These are phyloP conservation scores for Sinocyclocheilus maitianheensis DNA, from an alignment of 2,113 vertebrate species.

Conservation along the genomic window DNA sequence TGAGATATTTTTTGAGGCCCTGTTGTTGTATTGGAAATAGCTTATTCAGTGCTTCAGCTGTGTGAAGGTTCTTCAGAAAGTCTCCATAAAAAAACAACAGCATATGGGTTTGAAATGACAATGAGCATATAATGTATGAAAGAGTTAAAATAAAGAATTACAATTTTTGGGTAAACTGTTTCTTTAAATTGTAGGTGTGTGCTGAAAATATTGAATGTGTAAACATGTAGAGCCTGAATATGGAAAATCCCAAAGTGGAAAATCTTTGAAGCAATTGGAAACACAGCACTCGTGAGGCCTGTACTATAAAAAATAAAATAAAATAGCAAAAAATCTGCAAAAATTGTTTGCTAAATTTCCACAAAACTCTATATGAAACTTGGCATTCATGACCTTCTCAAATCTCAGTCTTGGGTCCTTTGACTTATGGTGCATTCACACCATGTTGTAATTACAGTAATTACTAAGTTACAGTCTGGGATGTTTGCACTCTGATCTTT, in stretches of 20 bases:
- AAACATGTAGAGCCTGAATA: no score
- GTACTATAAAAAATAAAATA: constrained; percentile 10
- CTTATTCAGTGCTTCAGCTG: no score
- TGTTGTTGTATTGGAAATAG: not conserved
- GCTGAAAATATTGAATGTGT: not conserved
- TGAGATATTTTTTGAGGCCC: not conserved
- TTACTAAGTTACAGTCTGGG: not conserved
- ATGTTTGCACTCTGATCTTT: not conserved
- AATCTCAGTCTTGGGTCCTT: not conserved
- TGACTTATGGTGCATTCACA: not conserved
- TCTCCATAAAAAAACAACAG: not conserved
- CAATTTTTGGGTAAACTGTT: not conserved
- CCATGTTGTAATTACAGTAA: not conserved
- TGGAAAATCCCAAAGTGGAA: constrained; percentile 3
- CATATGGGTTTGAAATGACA: not conserved
- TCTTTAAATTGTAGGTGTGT: not conserved
- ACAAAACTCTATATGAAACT: not conserved
- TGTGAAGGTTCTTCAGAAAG: not conserved
- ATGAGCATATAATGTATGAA: not conserved
- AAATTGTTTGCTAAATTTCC: constrained; percentile 2
- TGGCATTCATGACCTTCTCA: not conserved
- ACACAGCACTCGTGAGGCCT: not conserved
- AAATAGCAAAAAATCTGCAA: not conserved
- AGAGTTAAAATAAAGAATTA: not conserved
- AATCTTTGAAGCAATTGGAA: not conserved